Percentiles rank a stretch among this genome's conserved stretches.
Conservation (phyloP, 2,888 invertebrate genomes). For the Hololepta plana region DNA sequence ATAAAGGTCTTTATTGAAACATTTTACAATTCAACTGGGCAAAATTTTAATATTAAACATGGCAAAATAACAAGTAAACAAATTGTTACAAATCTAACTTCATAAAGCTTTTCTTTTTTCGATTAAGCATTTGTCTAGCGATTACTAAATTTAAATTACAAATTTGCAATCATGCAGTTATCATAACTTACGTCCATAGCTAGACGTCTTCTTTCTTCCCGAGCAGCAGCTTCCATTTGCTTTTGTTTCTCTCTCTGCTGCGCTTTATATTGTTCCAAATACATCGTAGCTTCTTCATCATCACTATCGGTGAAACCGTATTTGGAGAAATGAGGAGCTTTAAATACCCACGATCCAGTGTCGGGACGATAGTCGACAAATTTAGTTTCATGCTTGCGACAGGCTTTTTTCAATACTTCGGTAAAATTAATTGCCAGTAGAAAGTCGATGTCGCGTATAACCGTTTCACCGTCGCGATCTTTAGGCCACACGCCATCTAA, state of each 20-base stretch:
- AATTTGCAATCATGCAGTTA: not conserved
- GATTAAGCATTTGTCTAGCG: too few relatives aligned
- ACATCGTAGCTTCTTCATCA: conserved; percentile 36
- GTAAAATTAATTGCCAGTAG: conserved; percentile 70
- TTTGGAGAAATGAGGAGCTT: conserved; percentile 87
- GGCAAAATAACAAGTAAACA: too few relatives aligned
- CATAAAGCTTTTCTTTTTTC: too few relatives aligned
- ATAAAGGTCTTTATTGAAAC: too few relatives aligned
- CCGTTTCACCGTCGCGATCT: conserved; percentile 51
- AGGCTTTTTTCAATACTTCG: conserved; percentile 64
- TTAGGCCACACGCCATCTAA: conserved; percentile 89
- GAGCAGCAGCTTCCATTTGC: conserved; percentile 2
- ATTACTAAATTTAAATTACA: not conserved
- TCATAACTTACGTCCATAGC: not conserved
- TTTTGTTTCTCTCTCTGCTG: conserved; percentile 5
- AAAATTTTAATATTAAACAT: too few relatives aligned
- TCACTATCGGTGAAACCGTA: conserved; percentile 76
- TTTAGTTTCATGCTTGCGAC: conserved; percentile 71
- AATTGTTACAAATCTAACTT: too few relatives aligned
- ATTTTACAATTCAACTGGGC: too few relatives aligned
- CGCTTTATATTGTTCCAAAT: conserved; percentile 3
- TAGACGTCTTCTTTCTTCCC: conserved; percentile 2
- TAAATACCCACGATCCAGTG: conserved; percentile 95
- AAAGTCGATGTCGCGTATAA: conserved; percentile 64
- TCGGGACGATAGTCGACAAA: conserved; percentile 91